phyloP scores from a whole-genome alignment of 2,797 vertebrate species.

The Poeciliopsis presidionis region DNA sequence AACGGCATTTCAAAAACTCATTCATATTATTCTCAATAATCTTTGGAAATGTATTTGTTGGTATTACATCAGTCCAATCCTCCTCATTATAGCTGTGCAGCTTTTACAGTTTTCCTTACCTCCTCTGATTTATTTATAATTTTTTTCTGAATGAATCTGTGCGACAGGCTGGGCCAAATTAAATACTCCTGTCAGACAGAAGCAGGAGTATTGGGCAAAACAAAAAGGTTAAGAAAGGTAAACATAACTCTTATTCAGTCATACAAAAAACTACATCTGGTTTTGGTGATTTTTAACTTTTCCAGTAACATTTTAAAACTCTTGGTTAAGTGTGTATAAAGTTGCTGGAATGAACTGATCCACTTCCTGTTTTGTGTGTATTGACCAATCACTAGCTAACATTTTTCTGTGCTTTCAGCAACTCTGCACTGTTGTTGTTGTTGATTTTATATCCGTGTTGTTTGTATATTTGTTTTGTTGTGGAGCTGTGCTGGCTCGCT shows the following conservation, averaged over 20 bases:
- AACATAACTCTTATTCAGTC: too few relatives aligned
- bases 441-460: slow-evolving; percentile 66
- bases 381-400: slow-evolving; percentile 70
- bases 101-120: background rate
- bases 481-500: slow-evolving; percentile 80
- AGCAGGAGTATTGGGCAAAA: background rate
- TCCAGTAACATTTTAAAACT: background rate
- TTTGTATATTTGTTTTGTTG: slow-evolving; percentile 67
- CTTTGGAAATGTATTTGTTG: background rate
- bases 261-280: background rate
- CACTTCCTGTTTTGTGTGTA: slow-evolving; percentile 65
- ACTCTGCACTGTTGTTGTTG: slow-evolving; percentile 72
- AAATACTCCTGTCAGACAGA: background rate
- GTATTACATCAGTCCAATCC: background rate
- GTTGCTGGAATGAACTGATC: slow-evolving; percentile 22
- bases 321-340: background rate
- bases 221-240: background rate
- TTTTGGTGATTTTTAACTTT: background rate
- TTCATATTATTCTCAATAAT: background rate
- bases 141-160: background rate
- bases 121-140: background rate
- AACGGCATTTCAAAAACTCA: background rate
- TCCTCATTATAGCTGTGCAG: background rate
- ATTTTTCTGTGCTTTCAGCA: slow-evolving; percentile 80
- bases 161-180: too few relatives aligned